Evolutionary conservation across 2,888 invertebrate genomes (phyloP).

Genomic region (Ellobium chinense): DNA sequence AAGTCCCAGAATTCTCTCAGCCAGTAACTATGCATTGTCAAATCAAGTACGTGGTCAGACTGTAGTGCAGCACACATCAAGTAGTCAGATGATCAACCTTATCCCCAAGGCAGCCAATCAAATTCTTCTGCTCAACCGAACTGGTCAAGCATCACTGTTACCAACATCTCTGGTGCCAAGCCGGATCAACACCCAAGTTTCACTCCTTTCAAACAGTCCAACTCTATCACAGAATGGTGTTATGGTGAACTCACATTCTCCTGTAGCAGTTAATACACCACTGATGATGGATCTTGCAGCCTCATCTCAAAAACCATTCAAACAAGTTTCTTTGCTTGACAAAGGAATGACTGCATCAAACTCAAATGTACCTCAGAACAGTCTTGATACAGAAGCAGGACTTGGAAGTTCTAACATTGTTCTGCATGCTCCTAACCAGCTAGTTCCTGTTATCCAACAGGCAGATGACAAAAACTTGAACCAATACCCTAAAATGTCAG

Average conservation of each 20-base stretch:
- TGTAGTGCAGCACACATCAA: background rate
- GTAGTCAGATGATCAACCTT: background rate
- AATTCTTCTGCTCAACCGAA: background rate
- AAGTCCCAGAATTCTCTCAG: background rate
- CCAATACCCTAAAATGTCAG: conserved; percentile 38
- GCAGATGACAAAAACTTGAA: background rate
- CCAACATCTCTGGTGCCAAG: background rate
- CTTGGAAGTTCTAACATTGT: background rate
- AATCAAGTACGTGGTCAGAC: background rate
- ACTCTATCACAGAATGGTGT: background rate
- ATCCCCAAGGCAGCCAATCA: background rate
- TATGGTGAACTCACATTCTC: background rate
- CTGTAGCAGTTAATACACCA: background rate
- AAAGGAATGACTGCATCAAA: background rate
- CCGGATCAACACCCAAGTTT: background rate
- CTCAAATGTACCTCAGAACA: background rate
- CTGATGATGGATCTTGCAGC: background rate
- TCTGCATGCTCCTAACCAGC: background rate
- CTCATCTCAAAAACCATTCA: background rate
- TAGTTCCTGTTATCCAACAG: background rate
- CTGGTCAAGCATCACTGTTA: background rate
- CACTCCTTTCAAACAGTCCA: background rate
- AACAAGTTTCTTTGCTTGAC: background rate
- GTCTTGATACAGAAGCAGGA: background rate
- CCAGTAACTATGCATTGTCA: background rate